Conservation (phyloP, 2,888 invertebrate genomes). For the Dorcus parallelipipedus region DNA sequence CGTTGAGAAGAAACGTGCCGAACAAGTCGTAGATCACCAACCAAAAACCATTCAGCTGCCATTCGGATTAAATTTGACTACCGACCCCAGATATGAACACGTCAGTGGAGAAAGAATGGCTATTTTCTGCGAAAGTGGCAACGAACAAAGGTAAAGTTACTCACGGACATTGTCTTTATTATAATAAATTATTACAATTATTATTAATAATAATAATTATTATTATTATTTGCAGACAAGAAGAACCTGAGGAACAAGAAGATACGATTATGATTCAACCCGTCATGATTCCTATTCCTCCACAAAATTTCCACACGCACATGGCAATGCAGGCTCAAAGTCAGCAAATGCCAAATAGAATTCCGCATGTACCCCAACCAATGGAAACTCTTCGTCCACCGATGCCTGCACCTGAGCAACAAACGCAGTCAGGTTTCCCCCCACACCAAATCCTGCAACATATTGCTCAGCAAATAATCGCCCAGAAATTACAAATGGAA, state of each 20-base stretch:
- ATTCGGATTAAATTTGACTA: conserved; percentile 65
- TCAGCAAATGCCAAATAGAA: conserved; percentile 38
- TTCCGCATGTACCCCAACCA: conserved; percentile 48
- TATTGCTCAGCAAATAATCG: conserved; percentile 48
- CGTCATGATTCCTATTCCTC: conserved; percentile 47
- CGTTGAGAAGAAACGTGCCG: conserved; percentile 79
- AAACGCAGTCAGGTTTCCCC: conserved; percentile 23
- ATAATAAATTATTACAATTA: neutral
- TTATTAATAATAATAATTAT: too few relatives aligned
- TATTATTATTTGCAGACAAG: conserved; percentile 3
- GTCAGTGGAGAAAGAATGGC: conserved; percentile 83
- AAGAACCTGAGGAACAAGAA: conserved; percentile 31
- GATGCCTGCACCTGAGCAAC: conserved; percentile 40
- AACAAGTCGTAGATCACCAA: conserved; percentile 77
- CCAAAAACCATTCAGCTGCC: conserved; percentile 62
- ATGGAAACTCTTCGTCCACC: conserved; percentile 55
- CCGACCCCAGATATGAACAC: conserved; percentile 68
- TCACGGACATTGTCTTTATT: neutral
- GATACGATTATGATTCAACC: conserved; percentile 49
- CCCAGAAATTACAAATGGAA: conserved; percentile 45
- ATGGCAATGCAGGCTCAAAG: conserved; percentile 43
- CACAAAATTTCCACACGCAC: conserved; percentile 43
- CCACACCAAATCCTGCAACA: conserved; percentile 49
- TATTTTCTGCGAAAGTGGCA: conserved; percentile 84
- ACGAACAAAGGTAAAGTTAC: conserved; percentile 55